phyloP scores from a whole-genome alignment of 2,888 invertebrate genomes.

The Sinotaia quadrata region DNA sequence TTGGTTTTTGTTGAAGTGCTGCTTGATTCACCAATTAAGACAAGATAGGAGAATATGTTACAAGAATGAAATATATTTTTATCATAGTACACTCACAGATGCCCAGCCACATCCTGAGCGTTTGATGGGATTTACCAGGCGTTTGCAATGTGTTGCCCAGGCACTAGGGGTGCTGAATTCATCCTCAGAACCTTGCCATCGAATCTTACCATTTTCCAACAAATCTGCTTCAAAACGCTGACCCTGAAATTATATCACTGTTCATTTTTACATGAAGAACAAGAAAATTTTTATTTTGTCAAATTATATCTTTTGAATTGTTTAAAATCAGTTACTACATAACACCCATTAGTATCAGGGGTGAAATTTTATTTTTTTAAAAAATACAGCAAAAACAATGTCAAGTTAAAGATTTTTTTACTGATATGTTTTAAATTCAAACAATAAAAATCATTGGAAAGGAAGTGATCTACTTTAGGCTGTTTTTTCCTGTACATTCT shows the following conservation, averaged over 20 bases:
- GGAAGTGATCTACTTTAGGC: no score
- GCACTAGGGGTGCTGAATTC: conserved; percentile 91
- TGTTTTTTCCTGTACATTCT: no score
- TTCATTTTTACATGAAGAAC: no score
- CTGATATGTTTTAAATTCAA: no score
- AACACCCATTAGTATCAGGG: no score
- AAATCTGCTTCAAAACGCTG: conserved; percentile 91
- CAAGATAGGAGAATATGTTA: background rate
- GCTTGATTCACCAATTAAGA: no score
- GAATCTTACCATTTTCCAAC: conserved; percentile 87
- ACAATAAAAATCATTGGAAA: no score
- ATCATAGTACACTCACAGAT: conserved; percentile 79
- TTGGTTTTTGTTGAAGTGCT: no score
- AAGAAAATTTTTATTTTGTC: background rate
- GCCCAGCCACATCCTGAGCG: conserved; percentile 96
- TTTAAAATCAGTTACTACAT: background rate
- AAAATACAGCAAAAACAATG: no score
- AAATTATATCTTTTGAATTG: background rate
- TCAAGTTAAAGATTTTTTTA: no score
- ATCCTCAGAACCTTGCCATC: conserved; percentile 85
- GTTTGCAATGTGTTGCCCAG: conserved; percentile 93
- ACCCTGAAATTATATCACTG: no score
- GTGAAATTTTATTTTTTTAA: no score
- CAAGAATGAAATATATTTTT: background rate
- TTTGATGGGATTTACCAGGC: conserved; percentile 91